Percentiles rank a stretch among this genome's conserved stretches.
phyloP scores from a whole-genome alignment of 2,113 vertebrate species.

The Neogale vison region DNA sequence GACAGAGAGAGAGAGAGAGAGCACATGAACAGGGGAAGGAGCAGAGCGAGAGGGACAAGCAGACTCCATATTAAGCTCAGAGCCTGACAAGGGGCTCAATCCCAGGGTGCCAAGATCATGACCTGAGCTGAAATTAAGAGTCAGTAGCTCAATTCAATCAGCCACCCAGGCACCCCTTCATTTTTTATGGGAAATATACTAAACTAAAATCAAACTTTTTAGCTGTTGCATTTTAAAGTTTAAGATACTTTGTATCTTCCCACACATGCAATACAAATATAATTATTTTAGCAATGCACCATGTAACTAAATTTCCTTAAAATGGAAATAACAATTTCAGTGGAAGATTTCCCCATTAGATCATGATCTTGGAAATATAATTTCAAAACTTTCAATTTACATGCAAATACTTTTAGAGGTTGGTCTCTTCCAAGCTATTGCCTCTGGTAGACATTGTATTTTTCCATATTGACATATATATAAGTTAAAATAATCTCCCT shows the following conservation, averaged over 20 bases:
- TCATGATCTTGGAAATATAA: neutral
- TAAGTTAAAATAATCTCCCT: neutral
- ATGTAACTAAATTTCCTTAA: neutral
- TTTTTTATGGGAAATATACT: neutral
- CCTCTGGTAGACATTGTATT: neutral
- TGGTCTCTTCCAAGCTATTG: neutral
- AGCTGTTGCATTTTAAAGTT: neutral
- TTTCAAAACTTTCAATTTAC: neutral
- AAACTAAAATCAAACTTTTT: neutral
- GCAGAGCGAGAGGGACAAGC: neutral
- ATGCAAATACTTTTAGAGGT: neutral
- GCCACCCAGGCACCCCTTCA: neutral
- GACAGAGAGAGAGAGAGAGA: neutral
- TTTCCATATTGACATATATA: neutral
- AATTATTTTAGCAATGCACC: neutral
- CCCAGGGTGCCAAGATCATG: neutral
- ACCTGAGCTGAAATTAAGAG: neutral
- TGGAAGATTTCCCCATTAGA: neutral
- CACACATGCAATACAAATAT: neutral
- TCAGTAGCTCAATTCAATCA: neutral
- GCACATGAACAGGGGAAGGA: neutral
- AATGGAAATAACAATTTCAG: conserved; percentile 24
- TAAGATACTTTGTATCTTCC: neutral
- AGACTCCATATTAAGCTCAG: neutral
- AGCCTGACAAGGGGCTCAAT: neutral